These are phyloP conservation scores for Dissostichus mawsoni DNA, from an alignment of 2,113 vertebrate genomes.

Conservation along the genomic window DNA sequence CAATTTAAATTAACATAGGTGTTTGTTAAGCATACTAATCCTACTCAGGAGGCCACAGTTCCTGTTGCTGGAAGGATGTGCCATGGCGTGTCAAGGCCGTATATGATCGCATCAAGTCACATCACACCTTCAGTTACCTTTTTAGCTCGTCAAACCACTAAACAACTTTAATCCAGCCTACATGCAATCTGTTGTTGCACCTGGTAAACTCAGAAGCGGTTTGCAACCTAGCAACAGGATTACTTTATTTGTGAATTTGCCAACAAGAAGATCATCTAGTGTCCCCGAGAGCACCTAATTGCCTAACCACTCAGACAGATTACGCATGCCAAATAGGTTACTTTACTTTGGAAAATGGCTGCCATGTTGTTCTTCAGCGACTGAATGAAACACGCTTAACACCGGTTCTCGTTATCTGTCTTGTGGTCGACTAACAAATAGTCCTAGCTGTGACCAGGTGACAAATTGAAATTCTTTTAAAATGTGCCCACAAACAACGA, in stretches of 20 bases:
- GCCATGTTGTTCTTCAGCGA: constrained; percentile 13
- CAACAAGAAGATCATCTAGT: constrained; percentile 76
- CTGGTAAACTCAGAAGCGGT: constrained; percentile 64
- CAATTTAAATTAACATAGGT: constrained; percentile 32
- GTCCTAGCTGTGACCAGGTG: not conserved
- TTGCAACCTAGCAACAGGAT: constrained; percentile 80
- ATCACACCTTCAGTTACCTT: constrained; percentile 67
- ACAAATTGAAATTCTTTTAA: not conserved
- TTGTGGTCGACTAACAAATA: not conserved
- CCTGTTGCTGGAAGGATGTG: constrained; percentile 52
- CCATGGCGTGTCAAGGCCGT: constrained; percentile 49
- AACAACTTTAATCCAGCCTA: constrained; percentile 69
- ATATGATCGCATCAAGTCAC: constrained; percentile 64
- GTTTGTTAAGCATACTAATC: constrained; percentile 61
- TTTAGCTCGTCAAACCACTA: constrained; percentile 69
- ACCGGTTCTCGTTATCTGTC: not conserved
- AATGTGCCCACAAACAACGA: not conserved
- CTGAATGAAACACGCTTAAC: not conserved
- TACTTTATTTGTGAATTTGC: constrained; percentile 77
- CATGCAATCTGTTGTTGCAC: constrained; percentile 74
- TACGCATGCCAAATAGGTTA: constrained; percentile 62
- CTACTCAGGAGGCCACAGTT: constrained; percentile 56
- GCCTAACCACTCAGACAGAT: constrained; percentile 70
- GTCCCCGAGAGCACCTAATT: constrained; percentile 67
- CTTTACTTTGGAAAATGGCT: constrained; percentile 45